Evolutionary conservation across 2,888 invertebrate species (phyloP), one percentile per base, ranked within the genome.

Genomic region (Catocala sponsa): DNA sequence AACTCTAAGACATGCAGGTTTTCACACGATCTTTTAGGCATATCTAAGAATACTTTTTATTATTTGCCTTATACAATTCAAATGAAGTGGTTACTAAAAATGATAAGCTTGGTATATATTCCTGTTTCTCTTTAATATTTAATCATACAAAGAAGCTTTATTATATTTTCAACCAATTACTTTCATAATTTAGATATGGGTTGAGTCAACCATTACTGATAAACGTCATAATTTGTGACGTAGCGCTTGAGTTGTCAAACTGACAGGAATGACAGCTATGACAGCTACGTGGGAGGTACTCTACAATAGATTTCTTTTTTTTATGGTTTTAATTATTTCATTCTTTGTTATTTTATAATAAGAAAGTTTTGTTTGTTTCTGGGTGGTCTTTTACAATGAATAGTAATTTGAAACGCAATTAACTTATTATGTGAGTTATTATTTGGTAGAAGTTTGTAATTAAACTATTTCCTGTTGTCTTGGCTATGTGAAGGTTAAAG

Each of bases 231-330:
- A 13, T 44, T 46, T 65, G 64, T 82, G 81, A 82, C 78, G 72
- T 73, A 63, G 43, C 72, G 78, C 73, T 74, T 79, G 80, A 84
- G 78, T 63, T 84, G 82, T 82, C 84, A 84, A 80, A 79, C 63
- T 84, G 79, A 81, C 80, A 73, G 74, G 44, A 54, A 59, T 67
- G 59, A 68, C 66, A 25, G 42, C n/a, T 38, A 41, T 50, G 59
- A 55, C 49, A 53, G 64, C 76, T 41, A 38, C 72, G 63, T 86
- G 84, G 84, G 85, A 83, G 86, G 85, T 69, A 79, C 76, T 53
- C 51, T 50, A 32, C 56, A 62, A 59, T 59, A 60, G 50, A 59
- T 51, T 51, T 58, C 10, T 10, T 63, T 74, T 63, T 70, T 68
- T 57, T 69, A 47, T 25, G 44, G 43, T 62, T 69, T 54, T 33